phyloP scores from a whole-genome alignment of 2,113 vertebrate species.

The Odocoileus virginianus region DNA sequence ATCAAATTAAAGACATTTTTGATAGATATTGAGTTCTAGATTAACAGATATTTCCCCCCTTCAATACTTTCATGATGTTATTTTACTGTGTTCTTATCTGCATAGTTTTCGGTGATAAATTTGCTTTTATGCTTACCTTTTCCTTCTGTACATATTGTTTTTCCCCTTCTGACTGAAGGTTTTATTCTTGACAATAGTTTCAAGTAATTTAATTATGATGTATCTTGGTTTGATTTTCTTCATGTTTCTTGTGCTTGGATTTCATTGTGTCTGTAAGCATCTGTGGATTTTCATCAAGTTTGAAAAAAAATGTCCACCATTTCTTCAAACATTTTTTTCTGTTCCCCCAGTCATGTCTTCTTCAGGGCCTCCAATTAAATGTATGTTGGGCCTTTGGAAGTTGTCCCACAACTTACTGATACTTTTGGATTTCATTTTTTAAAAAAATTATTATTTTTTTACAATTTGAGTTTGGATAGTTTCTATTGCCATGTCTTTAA shows the following conservation, averaged over 20 bases:
- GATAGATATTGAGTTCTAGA: background rate
- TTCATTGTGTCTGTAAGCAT: background rate
- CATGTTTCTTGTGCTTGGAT: background rate
- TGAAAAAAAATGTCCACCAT: background rate
- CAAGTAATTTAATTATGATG: background rate
- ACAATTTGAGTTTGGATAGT: background rate
- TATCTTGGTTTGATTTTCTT: background rate
- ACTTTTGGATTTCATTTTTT: background rate
- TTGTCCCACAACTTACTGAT: background rate
- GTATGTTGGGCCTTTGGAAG: background rate
- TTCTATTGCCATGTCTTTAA: background rate
- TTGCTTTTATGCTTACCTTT: background rate
- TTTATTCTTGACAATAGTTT: background rate
- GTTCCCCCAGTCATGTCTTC: background rate
- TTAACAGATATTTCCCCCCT: background rate
- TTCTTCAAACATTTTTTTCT: background rate
- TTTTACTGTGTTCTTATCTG: background rate
- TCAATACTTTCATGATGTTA: background rate
- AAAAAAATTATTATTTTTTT: background rate
- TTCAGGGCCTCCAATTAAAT: background rate
- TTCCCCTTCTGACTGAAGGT: background rate
- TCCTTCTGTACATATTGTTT: background rate
- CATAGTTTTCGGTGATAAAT: background rate
- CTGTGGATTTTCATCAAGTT: background rate
- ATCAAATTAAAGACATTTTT: background rate